These are phyloP conservation scores for Octonoba sinensis DNA, from an alignment of 2,888 invertebrate genomes.

Conservation along the genomic window DNA sequence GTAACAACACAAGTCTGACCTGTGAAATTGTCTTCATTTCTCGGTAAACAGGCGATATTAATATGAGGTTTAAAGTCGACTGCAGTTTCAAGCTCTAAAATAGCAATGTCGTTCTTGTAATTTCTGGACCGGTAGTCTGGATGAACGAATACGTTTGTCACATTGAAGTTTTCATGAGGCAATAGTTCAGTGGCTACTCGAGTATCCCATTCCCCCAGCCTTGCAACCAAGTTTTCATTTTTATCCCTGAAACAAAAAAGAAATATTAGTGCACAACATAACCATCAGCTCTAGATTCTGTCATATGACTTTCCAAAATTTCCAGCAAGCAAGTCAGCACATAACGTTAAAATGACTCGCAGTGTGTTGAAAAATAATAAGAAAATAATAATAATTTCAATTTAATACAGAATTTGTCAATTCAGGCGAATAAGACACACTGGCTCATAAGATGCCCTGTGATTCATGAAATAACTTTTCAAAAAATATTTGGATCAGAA, in stretches of 20 bases:
- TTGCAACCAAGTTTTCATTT: constrained; percentile 14
- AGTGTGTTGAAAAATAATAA: no score
- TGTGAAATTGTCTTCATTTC: constrained; percentile 84
- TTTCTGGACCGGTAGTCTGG: constrained; percentile 95
- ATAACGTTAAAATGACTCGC: no score
- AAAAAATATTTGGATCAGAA: no score
- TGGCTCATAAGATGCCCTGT: no score
- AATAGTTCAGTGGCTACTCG: constrained; percentile 94
- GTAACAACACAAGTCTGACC: constrained; percentile 92
- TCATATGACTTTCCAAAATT: not conserved
- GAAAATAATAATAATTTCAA: no score
- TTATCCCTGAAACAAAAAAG: constrained; percentile 14
- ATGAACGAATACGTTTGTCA: constrained; percentile 86
- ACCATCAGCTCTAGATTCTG: no score
- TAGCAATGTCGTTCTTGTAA: constrained; percentile 91
- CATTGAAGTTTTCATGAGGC: constrained; percentile 89
- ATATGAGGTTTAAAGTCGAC: constrained; percentile 84
- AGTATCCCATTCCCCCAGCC: constrained; percentile 95
- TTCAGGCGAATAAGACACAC: no score
- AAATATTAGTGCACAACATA: not conserved
- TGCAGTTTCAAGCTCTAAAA: constrained; percentile 85
- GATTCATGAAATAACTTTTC: no score
- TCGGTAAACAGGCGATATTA: constrained; percentile 90
- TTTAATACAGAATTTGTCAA: no score
- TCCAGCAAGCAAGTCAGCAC: no score